phyloP scores from a whole-genome alignment of 2,797 vertebrate genomes.

The Acridotheres tristis region DNA sequence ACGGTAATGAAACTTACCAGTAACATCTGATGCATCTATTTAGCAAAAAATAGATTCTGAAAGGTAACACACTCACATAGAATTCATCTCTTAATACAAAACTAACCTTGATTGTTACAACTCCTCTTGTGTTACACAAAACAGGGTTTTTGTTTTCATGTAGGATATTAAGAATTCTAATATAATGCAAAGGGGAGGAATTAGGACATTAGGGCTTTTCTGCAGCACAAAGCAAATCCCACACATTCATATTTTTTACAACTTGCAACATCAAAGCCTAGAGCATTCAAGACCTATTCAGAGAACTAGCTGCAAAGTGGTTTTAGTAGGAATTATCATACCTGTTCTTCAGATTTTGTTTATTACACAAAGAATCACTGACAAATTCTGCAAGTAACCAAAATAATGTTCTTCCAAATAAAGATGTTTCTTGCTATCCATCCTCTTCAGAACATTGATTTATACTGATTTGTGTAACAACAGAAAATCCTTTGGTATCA shows the following conservation, averaged over 20 bases:
- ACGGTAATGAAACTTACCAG: conserved; percentile 61
- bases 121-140: background rate
- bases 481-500: background rate
- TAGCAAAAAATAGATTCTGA: conserved; percentile 43
- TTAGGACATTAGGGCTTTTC: background rate
- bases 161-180: background rate
- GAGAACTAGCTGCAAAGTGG: background rate
- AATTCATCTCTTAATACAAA: background rate
- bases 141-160: background rate
- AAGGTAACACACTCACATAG: background rate
- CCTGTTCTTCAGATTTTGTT: background rate
- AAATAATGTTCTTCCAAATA: background rate
- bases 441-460: background rate
- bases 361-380: background rate
- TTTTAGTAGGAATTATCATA: background rate
- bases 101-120: background rate
- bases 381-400: background rate
- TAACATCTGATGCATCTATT: conserved; percentile 13
- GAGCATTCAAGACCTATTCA: background rate
- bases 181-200: background rate
- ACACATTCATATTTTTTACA: background rate
- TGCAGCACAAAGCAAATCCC: background rate
- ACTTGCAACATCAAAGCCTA: background rate
- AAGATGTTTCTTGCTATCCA: background rate
- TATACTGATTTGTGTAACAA: background rate